Evolutionary conservation across 2,113 vertebrate genomes (phyloP).

Genomic region (Tamias sibiricus): DNA sequence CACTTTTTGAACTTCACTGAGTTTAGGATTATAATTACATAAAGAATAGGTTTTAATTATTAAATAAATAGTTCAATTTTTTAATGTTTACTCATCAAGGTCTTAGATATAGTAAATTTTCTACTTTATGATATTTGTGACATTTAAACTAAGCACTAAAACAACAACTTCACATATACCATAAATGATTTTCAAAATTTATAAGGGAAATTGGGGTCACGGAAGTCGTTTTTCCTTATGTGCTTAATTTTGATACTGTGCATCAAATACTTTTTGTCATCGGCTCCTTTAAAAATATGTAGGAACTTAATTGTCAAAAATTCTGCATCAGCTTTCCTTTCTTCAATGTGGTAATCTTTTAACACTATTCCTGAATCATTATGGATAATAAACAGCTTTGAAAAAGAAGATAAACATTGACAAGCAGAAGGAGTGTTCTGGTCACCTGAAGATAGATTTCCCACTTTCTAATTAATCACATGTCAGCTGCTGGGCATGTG

Average conservation of each 20-base stretch:
- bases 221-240: neutral
- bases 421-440: slow-evolving; percentile 67
- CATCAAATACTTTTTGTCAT: neutral
- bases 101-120: neutral
- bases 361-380: neutral
- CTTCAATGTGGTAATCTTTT: neutral
- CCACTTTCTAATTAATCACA: slow-evolving; percentile 80
- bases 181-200: too few relatives aligned
- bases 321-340: slow-evolving; percentile 14
- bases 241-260: neutral
- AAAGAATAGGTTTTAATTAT: neutral
- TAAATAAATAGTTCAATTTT: neutral
- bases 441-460: slow-evolving; percentile 73
- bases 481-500: slow-evolving; percentile 60
- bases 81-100: neutral
- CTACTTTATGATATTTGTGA: neutral
- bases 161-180: neutral
- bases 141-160: neutral
- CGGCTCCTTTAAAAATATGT: neutral
- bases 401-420: slow-evolving; percentile 71
- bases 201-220: too few relatives aligned
- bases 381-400: slow-evolving; percentile 23
- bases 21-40: neutral
- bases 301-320: neutral
- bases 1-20: neutral